Evolutionary conservation across 2,888 invertebrate species (phyloP).

Genomic region (Cataglyphis rosenhaueri): DNA sequence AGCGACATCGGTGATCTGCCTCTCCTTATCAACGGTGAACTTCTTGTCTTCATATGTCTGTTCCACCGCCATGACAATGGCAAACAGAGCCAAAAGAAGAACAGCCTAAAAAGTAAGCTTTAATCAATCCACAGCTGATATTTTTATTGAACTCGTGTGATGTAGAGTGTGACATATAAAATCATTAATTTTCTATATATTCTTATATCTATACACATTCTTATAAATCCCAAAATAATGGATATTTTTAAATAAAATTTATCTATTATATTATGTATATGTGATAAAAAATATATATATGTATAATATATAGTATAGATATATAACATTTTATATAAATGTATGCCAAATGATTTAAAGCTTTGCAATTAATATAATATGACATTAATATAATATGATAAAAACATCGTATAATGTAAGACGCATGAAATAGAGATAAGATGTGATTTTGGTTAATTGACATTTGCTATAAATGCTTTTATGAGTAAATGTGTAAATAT

Average conservation of each 20-base stretch:
- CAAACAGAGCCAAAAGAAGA: constrained; percentile 77
- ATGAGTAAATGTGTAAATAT: background rate
- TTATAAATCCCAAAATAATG: background rate
- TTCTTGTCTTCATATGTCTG: constrained; percentile 48
- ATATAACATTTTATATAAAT: background rate
- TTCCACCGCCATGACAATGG: constrained; percentile 73
- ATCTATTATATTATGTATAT: background rate
- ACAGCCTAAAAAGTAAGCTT: constrained; percentile 68
- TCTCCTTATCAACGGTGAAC: constrained; percentile 34
- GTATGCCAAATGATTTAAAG: background rate
- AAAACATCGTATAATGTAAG: background rate
- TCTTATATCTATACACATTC: background rate
- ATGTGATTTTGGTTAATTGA: background rate
- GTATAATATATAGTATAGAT: too few relatives aligned
- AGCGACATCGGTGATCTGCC: constrained; percentile 47
- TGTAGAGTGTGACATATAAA: background rate
- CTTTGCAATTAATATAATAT: background rate
- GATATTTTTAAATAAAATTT: background rate
- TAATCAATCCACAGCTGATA: background rate
- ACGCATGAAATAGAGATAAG: background rate
- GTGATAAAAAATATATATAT: background rate
- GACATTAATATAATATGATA: background rate
- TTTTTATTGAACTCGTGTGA: background rate
- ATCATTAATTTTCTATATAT: background rate
- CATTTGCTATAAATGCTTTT: background rate